Evolutionary conservation across 2,797 vertebrate species (phyloP), one percentile per base, ranked within the genome.

Genomic region (Mormyrus hasselquistii): DNA sequence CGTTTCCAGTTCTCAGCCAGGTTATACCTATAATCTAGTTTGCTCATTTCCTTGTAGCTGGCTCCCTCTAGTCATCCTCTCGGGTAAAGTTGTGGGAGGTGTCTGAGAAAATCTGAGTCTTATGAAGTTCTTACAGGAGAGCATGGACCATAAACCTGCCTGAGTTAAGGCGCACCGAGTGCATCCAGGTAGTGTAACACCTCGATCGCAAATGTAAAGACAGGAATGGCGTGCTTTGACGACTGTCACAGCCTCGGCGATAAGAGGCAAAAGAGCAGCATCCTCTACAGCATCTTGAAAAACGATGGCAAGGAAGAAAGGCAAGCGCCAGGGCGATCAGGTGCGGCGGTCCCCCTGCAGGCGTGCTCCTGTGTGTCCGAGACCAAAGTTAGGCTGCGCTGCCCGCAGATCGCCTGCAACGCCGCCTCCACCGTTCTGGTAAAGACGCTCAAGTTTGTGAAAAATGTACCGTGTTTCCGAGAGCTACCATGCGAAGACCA

Each of bases 401-500:
- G 93, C 93, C 96, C 96, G 8, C 94, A 95, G 92, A 90, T 91
- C 44, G 96, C 95, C 0, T 96, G 95, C 89, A 96, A 95, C 86
- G 95, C 94, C 0, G 97, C 96, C 1, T 96, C 96, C 0, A 93
- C 93, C 0, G 96, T 96, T 55, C 93, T 97, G 91, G 90, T 96
- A 91, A 97, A 97, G 93, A 97, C 96, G 2, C 89, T 97, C 88
- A 93, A 94, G 90, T 97, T 98, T 90, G 95, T 97, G 12, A 96
- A 95, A 90, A 96, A 94, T 88, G 92, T 97, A 69, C 96, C 96
- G 38, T 96, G 96, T 89, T 97, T 97, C 92, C 94, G 96, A 91
- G 95, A 96, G 90, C 94, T 97, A 90, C 95, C 96, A 0, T 38
- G 94, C 34, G 94, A 92, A 34, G 97, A 97, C 89, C 96, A 96